Base-by-base conservation (phyloP, 2,888 invertebrate species). In the Esperia sulphurella region DNA sequence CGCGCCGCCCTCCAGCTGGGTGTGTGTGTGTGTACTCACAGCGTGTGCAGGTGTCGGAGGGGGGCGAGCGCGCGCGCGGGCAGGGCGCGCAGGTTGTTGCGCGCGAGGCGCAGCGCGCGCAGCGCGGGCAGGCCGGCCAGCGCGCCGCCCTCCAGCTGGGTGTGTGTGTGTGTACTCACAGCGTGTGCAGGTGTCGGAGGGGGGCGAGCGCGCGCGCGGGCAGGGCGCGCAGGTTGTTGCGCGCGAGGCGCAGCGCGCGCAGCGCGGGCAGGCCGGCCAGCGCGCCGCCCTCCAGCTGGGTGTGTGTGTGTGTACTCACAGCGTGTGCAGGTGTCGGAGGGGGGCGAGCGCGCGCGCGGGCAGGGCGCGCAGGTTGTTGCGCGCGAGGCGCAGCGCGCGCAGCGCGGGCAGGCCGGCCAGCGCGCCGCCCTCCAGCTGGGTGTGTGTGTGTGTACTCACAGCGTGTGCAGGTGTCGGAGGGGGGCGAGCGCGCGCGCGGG, bases 41-140 rank as follows among this genome's bases (percentile, higher is more conserved):
- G 74, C 30, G 74, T 65, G 64, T 83, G 80, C 59, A 85, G 76
- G 39, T 69, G 76, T 40, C 51, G 59, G 49, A 75, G 68, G 49
- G 90, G 87, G 59, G 89, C 84, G 68, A 95, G 91, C 58, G 94
- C 94, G 64, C 90, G 90, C 48, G 92, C 88, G 55, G 95, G 95
- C 75, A 94, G 91, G 68, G 79, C 82, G 68, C 91, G 91, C 80
- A 95, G 91, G 65, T 91, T 89, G 90, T 96, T 96, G 75, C 92
- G 92, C 83, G 95, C 93, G 70, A 95, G 91, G 57, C 94, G 93
- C 69, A 93, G 88, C 64, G 90, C 81, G 59, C 84, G 83, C 63
- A 93, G 83, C 48, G 86, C 86, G 61, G 84, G 83, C 71, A 90
- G 85, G 51, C 91, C 91, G 46, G 80, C 70, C 77, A 95, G 93